Base-by-base conservation (phyloP, 2,888 invertebrate genomes). In the Volucella inanis region DNA sequence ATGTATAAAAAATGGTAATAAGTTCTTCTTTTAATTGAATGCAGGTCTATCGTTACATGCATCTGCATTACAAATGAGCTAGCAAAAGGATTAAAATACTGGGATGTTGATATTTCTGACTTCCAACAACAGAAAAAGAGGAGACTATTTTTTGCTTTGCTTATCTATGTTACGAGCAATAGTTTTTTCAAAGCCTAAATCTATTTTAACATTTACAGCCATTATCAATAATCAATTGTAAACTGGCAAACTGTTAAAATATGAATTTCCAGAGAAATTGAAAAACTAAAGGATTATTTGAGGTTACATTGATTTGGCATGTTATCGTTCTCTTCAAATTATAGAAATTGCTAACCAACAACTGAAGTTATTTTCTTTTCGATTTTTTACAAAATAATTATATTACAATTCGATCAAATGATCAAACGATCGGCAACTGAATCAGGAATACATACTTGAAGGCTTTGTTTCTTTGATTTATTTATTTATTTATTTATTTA, bases 71-170 rank as follows among this genome's bases (percentile, higher is more conserved):
- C 14, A 59, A 50, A 59, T 49, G 47, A 57, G 31, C 43, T 49
- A 65, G 57, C 52, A 61, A 31, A 52, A 45, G 52, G 49, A 8
- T 65, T 52, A 10, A 59, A 79, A 74, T 61, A 67, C 54, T 54
- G 47, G 74, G 67, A 67, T 67, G 64, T 76, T 76, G 14, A 10
- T 18, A 12, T 76, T 57, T 50, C 50, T 15, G 1, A 47, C 22
- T 57, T 50, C 50, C 12, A 3, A 47, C 22, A 68, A 50, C 11
- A 31, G 31, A 61, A 12, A 14, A 62, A 47, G 38, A 18, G 15
- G 54, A 43, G 45, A 55, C 31, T 41, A 9, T n/a, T 47, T 47
- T 11, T 11, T 41, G 4, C 3, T 52, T 50, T 50, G 8, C 10
- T 54, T 31, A 8, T 12, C 12, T n/a, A 31, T 9, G 2, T 41